Percentiles rank a stretch among this genome's conserved stretches.
Evolutionary conservation across 2,113 vertebrate genomes (phyloP).

Genomic region (Mormyrus iriodes): DNA sequence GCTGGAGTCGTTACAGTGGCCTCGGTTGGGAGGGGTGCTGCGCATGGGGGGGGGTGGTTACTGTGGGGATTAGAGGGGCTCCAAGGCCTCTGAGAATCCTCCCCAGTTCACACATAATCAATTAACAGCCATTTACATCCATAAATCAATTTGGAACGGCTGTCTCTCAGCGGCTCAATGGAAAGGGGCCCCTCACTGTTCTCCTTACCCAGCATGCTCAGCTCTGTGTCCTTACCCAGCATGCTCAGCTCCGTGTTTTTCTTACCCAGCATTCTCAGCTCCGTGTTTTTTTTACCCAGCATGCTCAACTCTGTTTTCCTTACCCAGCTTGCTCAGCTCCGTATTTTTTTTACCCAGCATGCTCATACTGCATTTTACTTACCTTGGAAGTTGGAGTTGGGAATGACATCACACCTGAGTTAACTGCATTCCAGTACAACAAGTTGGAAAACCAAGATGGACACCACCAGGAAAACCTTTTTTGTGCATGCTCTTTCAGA

Average conservation of each 20-base stretch:
- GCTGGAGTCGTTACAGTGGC: not conserved
- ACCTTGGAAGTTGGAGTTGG: not conserved
- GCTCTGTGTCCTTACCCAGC: not conserved
- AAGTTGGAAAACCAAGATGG: not conserved
- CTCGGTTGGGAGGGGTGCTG: not conserved
- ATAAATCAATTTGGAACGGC: slow-evolving; percentile 99
- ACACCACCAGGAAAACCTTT: not conserved
- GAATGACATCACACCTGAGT: not conserved
- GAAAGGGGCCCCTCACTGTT: slow-evolving; percentile 63
- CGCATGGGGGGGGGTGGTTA: not conserved
- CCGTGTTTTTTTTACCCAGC: not conserved
- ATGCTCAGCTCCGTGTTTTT: not conserved
- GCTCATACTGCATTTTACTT: not conserved
- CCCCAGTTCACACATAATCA: slow-evolving; percentile 88
- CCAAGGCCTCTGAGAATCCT: slow-evolving; percentile 10
- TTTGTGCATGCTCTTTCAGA: not conserved
- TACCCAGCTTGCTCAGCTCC: slow-evolving; percentile 33
- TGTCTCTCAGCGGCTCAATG: slow-evolving; percentile 98
- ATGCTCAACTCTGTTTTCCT: not conserved
- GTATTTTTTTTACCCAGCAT: not conserved
- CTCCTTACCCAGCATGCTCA: not conserved
- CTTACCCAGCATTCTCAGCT: not conserved
- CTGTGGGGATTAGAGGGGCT: slow-evolving; percentile 33
- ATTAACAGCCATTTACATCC: slow-evolving; percentile 86
- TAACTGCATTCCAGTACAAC: not conserved